Base-by-base conservation (phyloP, 2,888 invertebrate species). In the Rotaria sp. region DNA sequence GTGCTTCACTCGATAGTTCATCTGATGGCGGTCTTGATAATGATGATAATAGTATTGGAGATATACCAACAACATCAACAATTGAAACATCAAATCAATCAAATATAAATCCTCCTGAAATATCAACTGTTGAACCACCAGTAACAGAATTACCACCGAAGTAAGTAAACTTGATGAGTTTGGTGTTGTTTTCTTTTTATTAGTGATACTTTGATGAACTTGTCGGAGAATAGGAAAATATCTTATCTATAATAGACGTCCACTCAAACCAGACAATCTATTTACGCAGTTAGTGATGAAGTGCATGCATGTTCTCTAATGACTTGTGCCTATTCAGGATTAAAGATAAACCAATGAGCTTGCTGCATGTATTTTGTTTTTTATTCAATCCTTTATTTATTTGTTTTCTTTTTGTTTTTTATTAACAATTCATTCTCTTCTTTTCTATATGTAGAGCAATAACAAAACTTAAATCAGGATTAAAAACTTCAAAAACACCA, bases 41-140 rank as follows among this genome's bases (percentile, higher is more conserved):
- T 80, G 80, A 80, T 45, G 80, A 80, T 67, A 67, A 67, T 67
- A 67, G 67, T 21, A 35, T 67, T 35, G 67, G 67, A 8, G 67
- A 67, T 35, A 18, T 1, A 3, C 67, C 35, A 35, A 21, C 67
- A 38, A 21, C 30, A 67, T 30, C 67, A 67, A 67, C 67, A 15
- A 38, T 21, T 35, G 67, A 67, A 35, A 21, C 35, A 38, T 7
- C 35, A 11, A 52, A 52, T 52, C 48, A 48, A 48, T 48, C 15
- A 15, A 13, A 5, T 13, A 21, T 38, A 55, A 26, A 24, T 55
- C 26, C 10, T 8, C 26, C 55, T 10, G 8, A 8, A 7, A 18
- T 35, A 5, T 1, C 35, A 18, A 21, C 7, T 35, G 21, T 18
- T 67, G 67, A 67, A 38, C 30, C 67, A 21, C 21, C 18, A 30